Conservation (phyloP, 2,113 vertebrate species). For the Chroicocephalus ridibundus region DNA sequence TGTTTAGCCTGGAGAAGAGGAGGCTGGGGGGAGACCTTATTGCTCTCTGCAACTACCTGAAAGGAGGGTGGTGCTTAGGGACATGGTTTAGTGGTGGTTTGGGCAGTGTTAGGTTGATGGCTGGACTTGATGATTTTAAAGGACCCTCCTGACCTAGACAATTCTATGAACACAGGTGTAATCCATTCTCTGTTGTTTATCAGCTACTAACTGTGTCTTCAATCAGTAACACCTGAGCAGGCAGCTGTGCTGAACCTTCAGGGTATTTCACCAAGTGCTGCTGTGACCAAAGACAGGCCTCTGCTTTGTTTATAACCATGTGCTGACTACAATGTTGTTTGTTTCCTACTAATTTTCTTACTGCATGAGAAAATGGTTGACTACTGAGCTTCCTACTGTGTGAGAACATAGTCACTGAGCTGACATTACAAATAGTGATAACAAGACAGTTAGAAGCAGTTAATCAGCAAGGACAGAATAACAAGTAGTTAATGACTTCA, state of each 20-base stretch:
- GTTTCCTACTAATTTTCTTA: too few relatives aligned
- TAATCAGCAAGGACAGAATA: too few relatives aligned
- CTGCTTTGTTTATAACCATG: too few relatives aligned
- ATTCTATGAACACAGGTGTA: not conserved
- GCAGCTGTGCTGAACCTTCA: not conserved
- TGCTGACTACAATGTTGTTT: too few relatives aligned
- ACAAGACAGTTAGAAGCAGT: too few relatives aligned
- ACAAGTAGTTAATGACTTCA: too few relatives aligned
- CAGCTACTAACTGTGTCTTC: accelerated
- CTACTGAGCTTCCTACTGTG: too few relatives aligned
- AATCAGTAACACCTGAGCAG: not conserved
- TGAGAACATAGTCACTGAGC: too few relatives aligned
- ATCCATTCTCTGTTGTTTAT: not conserved
- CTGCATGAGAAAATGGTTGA: too few relatives aligned
- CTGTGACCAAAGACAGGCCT: not conserved
- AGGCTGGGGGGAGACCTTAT: not conserved
- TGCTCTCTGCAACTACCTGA: not conserved
- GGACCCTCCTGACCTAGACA: not conserved
- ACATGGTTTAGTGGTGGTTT: not conserved
- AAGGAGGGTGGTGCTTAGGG: not conserved
- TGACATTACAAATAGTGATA: too few relatives aligned
- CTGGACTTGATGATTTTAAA: not conserved
- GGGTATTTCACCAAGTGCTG: too few relatives aligned
- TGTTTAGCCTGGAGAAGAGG: not conserved
- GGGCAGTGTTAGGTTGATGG: not conserved